Conservation (phyloP, 2,797 vertebrate species). For the Sebastes melanostomus region DNA sequence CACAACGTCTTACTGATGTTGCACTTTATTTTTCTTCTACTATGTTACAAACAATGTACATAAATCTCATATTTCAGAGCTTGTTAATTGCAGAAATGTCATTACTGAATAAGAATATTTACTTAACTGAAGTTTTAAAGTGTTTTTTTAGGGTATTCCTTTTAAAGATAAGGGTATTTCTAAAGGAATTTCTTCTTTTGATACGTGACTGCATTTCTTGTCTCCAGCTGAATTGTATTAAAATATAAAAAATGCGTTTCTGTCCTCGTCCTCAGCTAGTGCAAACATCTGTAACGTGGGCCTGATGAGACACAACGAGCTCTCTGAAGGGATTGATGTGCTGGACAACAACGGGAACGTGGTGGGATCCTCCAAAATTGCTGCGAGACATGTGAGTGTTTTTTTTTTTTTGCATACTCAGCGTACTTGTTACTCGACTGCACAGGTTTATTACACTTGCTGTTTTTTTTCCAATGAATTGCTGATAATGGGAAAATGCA, state of each 20-base stretch:
- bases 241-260: not conserved
- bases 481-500: not conserved
- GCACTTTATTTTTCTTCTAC: not conserved
- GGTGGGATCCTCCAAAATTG: constrained; percentile 93
- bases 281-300: constrained; percentile 98
- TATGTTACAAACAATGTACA: not conserved
- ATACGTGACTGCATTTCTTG: not conserved
- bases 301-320: constrained; percentile 95
- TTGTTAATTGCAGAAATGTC: not conserved
- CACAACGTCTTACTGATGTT: not conserved
- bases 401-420: not conserved
- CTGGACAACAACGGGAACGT: constrained; percentile 89
- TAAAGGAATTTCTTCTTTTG: not conserved
- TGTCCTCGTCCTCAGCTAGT: constrained; percentile 80
- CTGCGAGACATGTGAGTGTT: constrained; percentile 90
- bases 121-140: not conserved
- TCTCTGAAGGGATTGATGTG: constrained; percentile 93
- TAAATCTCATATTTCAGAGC: not conserved
- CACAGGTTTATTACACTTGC: not conserved
- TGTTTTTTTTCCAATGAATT: not conserved
- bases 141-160: not conserved
- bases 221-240: not conserved
- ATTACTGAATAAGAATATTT: not conserved
- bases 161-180: not conserved
- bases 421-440: not conserved